A percentile compares a stretch with the other conserved stretches of the same genome.
These are phyloP conservation scores for Abrostola tripartita DNA, from an alignment of 2,888 invertebrate genomes.

Conservation along the genomic window DNA sequence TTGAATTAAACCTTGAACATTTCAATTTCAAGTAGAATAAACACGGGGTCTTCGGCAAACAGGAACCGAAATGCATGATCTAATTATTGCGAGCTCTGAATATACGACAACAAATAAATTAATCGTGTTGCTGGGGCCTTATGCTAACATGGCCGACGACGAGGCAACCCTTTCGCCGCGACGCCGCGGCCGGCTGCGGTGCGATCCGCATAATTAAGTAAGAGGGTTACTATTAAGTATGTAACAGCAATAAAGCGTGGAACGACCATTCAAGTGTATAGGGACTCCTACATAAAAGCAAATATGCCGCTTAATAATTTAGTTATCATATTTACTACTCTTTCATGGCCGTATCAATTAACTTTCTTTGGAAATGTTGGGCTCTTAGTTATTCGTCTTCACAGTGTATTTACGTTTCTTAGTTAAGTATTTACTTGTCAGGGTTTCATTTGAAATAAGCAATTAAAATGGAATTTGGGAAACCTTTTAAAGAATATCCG, in stretches of 20 bases:
- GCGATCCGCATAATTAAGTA: slow-evolving; percentile 85
- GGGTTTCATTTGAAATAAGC: too few species aligned
- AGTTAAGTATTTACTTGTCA: background rate
- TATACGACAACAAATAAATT: slow-evolving; percentile 77
- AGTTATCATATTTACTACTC: slow-evolving; percentile 62
- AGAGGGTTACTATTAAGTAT: slow-evolving; percentile 85
- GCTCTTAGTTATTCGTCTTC: slow-evolving; percentile 13
- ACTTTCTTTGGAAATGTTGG: slow-evolving; percentile 26
- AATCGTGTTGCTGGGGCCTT: slow-evolving; percentile 77
- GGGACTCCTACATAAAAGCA: slow-evolving; percentile 72
- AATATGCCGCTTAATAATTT: slow-evolving; percentile 75
- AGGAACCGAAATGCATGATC: slow-evolving; percentile 59
- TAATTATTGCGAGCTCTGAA: slow-evolving; percentile 68
- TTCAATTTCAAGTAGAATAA: slow-evolving; percentile 40
- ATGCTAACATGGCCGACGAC: slow-evolving; percentile 73
- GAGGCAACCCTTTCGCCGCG: slow-evolving; percentile 70
- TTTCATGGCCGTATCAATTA: slow-evolving; percentile 43
- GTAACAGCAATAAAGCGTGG: slow-evolving; percentile 81
- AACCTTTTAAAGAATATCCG: too few species aligned
- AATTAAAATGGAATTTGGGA: too few species aligned
- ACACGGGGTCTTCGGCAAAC: slow-evolving; percentile 48
- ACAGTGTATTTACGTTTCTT: background rate
- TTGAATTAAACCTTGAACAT: slow-evolving; percentile 34
- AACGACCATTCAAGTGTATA: slow-evolving; percentile 70
- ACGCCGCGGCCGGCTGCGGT: slow-evolving; percentile 60